Evolutionary conservation across 2,888 invertebrate species (phyloP), one percentile per base, ranked within the genome.

Genomic region (Nipponacmea schrenckii): DNA sequence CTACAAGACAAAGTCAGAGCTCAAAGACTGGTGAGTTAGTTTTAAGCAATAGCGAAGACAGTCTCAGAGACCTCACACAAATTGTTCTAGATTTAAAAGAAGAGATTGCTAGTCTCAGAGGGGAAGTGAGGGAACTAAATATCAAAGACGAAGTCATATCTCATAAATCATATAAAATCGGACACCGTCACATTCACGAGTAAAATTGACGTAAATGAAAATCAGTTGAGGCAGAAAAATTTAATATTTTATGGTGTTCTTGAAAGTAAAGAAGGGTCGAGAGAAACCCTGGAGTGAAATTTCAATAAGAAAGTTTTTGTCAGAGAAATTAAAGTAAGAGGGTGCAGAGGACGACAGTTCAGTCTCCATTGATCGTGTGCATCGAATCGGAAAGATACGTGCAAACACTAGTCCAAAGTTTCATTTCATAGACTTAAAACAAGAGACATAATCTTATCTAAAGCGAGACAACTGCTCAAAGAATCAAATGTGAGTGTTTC

Each of bases 211-310:
- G 56, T 56, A 56, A 56, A 56, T 56, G 56, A 56, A 14, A 56
- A 56, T 56, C 56, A 56, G 15, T 20, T 56, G 56, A 56, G 56
- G 15, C 56, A 56, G 56, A 56, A 56, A 56, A 56, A 56, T 56
- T n/a, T 56, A 17, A 56, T 56, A 56, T 56, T 56, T 56, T 56
- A 56, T 56, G 56, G 56, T n/a, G 8, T 56, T 20, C 15, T 15
- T n/a, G 56, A 56, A 56, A 56, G 5, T 20, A 56, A 56, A 56
- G n/a, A n/a, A n/a, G 50, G 50, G 50, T 17, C 14, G 15, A 50
- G 50, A 50, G 50, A 50, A n/a, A 50, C 50, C 20, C 15, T 10
- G 48, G 48, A 17, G 48, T 48, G 48, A 48, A 48, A 48, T 48
- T 8, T 48, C 17, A 48, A 48, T 48, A 48, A 48, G 48, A 48